Evolutionary conservation across 2,113 vertebrate species (phyloP).

Genomic region (Pitta sordida): DNA sequence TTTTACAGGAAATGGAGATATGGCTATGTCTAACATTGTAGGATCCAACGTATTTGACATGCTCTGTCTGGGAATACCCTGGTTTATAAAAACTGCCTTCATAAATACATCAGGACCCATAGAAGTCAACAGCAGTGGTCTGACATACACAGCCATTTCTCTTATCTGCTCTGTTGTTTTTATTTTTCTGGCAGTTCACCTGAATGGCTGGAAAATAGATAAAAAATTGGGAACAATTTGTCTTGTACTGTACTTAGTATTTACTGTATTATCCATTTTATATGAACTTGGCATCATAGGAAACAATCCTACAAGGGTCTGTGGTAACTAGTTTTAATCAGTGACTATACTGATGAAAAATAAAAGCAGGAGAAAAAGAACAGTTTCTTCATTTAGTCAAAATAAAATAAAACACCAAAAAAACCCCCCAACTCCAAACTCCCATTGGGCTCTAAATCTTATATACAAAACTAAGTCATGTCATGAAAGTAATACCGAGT

Average conservation of each 20-base stretch:
- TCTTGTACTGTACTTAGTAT: conserved; percentile 84
- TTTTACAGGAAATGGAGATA: conserved; percentile 90
- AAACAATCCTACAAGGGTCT: conserved; percentile 82
- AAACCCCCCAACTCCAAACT: conserved; percentile 19
- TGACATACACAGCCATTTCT: conserved; percentile 84
- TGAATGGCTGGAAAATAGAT: conserved; percentile 93
- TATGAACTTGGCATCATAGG: conserved; percentile 95
- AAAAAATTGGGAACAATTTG: conserved; percentile 85
- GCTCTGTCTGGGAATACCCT: conserved; percentile 92
- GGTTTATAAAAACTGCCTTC: conserved; percentile 94
- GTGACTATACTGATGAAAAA: conserved; percentile 26
- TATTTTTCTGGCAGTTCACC: conserved; percentile 84
- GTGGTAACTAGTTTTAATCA: conserved; percentile 75
- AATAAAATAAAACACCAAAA: conserved; percentile 53
- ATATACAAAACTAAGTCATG: conserved; percentile 64
- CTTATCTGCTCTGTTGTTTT: conserved; percentile 89
- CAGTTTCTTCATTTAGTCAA: conserved; percentile 68
- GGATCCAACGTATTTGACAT: conserved; percentile 97
- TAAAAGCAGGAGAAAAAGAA: conserved; percentile 38
- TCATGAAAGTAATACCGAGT: conserved; percentile 55
- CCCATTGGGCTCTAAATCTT: conserved; percentile 63
- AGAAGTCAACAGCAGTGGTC: conserved; percentile 88
- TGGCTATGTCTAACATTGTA: conserved; percentile 98
- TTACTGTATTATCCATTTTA: conserved; percentile 85
- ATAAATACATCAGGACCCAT: conserved; percentile 79